Base-by-base conservation (phyloP, 1,140 invertebrate genomes). In the Delia radicum region DNA sequence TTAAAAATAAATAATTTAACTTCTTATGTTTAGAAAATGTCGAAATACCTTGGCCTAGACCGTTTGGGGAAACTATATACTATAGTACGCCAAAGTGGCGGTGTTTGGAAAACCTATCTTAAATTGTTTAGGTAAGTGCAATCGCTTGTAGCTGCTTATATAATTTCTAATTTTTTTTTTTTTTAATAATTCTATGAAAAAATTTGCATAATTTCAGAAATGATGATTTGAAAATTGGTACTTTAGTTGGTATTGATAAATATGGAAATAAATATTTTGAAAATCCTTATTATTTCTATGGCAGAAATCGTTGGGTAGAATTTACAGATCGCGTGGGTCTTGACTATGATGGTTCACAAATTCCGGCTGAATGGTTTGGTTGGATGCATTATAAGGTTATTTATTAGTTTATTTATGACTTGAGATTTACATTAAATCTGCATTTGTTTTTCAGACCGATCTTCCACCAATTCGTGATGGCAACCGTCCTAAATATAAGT, bases 251-350 rank as follows among this genome's bases (percentile, higher is more conserved):
- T n/a, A 91, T 90, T 76, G 98, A 99, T 86, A 93, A 96, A 85
- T 97, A 92, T 87, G 98, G 98, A 33, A 99, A 99, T 87, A 96
- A 94, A 86, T 99, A 99, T 87, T 99, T 91, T 87, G 93, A 99
- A 89, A 98, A 98, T 84, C 92, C 94, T 28, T 88, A 89, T 55
- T 96, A 94, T 85, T 98, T 98, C 87, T 93, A 94, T 85, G 92
- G 96, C 18, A 90, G 95, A 74, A 99, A 97, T 88, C 90, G 98
- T 79, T 99, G 98, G 97, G 92, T 99, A 4, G 92, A 94, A 79
- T 99, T 96, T 85, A 88, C 91, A 10, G 91, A 94, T 13, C 90
- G 92, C 65, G 85, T 87, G 77, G 84, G 90, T 76, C 85, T 97
- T 80, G 92, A 98, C 84, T 99, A 99, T 87, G 97, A 99, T 89